Evolutionary conservation across 2,113 vertebrate genomes (phyloP), one percentile per base, ranked within the genome.

Genomic region (Scomber scombrus): DNA sequence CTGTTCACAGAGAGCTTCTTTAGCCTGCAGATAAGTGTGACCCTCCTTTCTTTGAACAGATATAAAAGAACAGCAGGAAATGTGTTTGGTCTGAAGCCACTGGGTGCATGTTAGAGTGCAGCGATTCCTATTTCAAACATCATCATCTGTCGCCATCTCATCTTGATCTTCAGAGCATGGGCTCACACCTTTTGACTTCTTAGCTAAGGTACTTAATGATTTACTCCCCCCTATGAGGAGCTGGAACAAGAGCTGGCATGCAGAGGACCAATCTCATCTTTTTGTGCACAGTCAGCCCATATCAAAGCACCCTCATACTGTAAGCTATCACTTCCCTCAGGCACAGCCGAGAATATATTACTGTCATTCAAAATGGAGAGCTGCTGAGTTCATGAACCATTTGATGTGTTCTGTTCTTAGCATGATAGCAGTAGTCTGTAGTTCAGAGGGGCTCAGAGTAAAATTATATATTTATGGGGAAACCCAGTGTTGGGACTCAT

Each of bases 191-290:
- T 81, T 60, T 1, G 2, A 68, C 82, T 40, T 66, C 14, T 54
- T 54, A 60, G 43, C 51, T 21, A 1, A 85, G 80, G 52, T 10
- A 43, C 55, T 78, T 87, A 80, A 91, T 84, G 81, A 86, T 86
- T 90, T 85, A 46, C 64, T 71, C 64, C 60, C 31, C 29, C 58
- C 45, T 19, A 7, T 15, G 34, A 69, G 47, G 84, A 61, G 52
- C 19, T 19, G 70, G 40, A 57, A 63, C 93, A 88, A 76, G 90
- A 88, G 10, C 73, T 15, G 71, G 80, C 93, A 90, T 40, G 93
- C 52, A 63, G 40, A 1, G 31, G 57, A 61, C 74, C 68, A 34
- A 77, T 74, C 62, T 61, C 15, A 66, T 80, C 74, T 80, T 71
- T 83, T 74, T 79, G 54, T 43, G 56, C 31, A 58, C 43, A 45